phyloP scores from a whole-genome alignment of 2,113 vertebrate genomes.

The Oreochromis spilurus region DNA sequence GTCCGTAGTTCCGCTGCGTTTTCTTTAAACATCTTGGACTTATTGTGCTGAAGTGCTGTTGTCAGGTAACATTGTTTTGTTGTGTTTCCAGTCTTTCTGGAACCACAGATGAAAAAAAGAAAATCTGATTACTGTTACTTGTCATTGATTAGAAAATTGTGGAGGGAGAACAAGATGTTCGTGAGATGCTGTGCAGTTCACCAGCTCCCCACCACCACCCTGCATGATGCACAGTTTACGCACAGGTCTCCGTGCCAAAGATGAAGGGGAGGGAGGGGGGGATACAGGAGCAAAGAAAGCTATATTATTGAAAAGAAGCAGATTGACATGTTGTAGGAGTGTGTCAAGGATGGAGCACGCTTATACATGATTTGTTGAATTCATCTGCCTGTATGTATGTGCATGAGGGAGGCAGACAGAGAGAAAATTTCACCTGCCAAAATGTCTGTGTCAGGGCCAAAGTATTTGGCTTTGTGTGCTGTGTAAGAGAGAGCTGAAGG shows the following conservation, averaged over 20 bases:
- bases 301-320: conserved; percentile 29
- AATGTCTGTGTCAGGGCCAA: conserved; percentile 20
- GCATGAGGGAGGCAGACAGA: background rate
- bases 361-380: conserved; percentile 25
- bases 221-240: background rate
- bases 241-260: conserved; percentile 24
- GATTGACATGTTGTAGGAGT: conserved; percentile 19
- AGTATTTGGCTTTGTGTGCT: conserved; percentile 24
- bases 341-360: conserved; percentile 13
- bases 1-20: conserved; percentile 27
- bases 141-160: conserved; percentile 53
- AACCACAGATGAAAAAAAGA: conserved; percentile 9
- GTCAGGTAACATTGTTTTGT: conserved; percentile 64
- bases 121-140: conserved; percentile 43
- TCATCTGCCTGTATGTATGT: conserved; percentile 7
- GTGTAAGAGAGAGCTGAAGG: background rate
- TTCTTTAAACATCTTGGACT: conserved; percentile 51
- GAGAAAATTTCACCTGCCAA: conserved; percentile 39
- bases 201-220: background rate
- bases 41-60: conserved; percentile 46
- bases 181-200: conserved; percentile 49
- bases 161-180: conserved; percentile 45
- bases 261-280: background rate
- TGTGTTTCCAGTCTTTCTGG: conserved; percentile 55
- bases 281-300: conserved; percentile 18